These are phyloP conservation scores for Heliopora coerulea DNA, from an alignment of 92 coral and sea anemone species.

Conservation along the genomic window DNA sequence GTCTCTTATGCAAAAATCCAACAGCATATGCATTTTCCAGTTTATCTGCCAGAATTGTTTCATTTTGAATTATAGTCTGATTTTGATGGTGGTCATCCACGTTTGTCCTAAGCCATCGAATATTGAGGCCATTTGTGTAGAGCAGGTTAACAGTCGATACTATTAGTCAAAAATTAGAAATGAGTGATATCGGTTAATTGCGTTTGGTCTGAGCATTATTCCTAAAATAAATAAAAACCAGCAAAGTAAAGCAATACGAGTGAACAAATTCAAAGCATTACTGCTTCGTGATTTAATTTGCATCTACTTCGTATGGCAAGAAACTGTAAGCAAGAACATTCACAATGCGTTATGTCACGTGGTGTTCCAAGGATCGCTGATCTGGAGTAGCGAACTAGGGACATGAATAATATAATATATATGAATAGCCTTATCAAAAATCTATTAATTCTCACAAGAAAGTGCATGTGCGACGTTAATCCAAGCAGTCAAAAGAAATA, in stretches of 20 bases:
- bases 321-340: no score
- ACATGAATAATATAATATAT: no score
- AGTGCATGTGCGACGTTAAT: no score
- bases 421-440: no score
- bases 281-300: no score
- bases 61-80: conserved; percentile 48
- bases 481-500: no score
- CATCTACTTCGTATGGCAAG: no score
- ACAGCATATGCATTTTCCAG: conserved; percentile 78
- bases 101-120: conserved; percentile 56
- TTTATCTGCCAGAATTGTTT: conserved; percentile 65
- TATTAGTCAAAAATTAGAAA: conserved; percentile 18
- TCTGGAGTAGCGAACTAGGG: no score
- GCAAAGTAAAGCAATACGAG: not conserved
- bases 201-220: conserved; percentile 8
- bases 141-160: conserved; percentile 70
- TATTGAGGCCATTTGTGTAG: conserved; percentile 82
- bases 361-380: no score
- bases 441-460: no score
- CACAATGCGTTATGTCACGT: no score
- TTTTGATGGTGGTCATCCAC: conserved; percentile 24
- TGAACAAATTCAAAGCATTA: no score
- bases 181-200: conserved; percentile 3
- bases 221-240: conserved; percentile 23
- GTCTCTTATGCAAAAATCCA: conserved; percentile 62